Evolutionary conservation across 2,888 invertebrate genomes (phyloP).

Genomic region (Oxyteleia sp.): DNA sequence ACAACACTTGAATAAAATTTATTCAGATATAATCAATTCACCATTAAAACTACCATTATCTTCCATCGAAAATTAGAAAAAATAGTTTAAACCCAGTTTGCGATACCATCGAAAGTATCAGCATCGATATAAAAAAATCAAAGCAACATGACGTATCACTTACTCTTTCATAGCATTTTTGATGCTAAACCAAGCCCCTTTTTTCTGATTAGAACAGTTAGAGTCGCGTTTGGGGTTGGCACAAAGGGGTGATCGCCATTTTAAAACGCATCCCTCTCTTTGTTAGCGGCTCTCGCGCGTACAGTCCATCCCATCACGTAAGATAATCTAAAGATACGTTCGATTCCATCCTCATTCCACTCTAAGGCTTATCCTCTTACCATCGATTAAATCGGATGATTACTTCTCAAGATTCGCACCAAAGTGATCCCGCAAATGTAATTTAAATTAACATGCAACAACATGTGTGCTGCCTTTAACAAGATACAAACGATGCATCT

Average conservation of each 20-base stretch:
- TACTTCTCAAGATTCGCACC: constrained; percentile 64
- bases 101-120: constrained; percentile 27
- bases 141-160: constrained; percentile 65
- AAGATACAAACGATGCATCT: constrained; percentile 33
- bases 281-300: constrained; percentile 52
- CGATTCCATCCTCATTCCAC: constrained; percentile 67
- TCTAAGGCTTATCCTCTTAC: constrained; percentile 78
- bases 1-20: too few relatives aligned
- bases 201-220: constrained; percentile 83
- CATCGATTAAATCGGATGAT: constrained; percentile 77
- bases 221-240: constrained; percentile 81
- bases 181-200: constrained; percentile 85
- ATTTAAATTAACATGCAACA: constrained; percentile 67
- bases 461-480: constrained; percentile 50
- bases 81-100: neutral
- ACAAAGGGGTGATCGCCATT: constrained; percentile 81
- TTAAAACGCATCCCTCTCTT: constrained; percentile 80
- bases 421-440: constrained; percentile 59
- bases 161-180: constrained; percentile 72
- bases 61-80: constrained; percentile 44
- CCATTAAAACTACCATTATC: constrained; percentile 15
- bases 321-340: constrained; percentile 74
- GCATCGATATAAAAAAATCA: constrained; percentile 35
- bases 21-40: neutral
- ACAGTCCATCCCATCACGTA: constrained; percentile 70